A percentile compares a stretch with the other conserved stretches of the same genome.
These are phyloP conservation scores for Ennomos quercinarius DNA, from an alignment of 2,888 invertebrate species.

Conservation along the genomic window DNA sequence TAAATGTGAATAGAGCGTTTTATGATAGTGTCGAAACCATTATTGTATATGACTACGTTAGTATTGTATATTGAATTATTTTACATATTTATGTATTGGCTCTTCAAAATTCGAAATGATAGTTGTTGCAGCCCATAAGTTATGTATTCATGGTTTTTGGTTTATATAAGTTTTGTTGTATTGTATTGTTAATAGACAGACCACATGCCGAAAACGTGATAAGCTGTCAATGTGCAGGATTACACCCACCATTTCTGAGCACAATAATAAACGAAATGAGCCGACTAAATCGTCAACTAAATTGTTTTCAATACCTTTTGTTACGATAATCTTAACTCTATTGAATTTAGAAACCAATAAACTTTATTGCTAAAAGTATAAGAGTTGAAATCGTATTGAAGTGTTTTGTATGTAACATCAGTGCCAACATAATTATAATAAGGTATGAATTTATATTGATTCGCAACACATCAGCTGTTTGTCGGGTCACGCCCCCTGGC, in stretches of 20 bases:
- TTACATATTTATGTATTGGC: no score
- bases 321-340: no score
- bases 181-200: background rate
- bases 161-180: no score
- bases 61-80: no score
- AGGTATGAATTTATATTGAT: slow-evolving; percentile 37
- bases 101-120: no score
- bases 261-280: background rate
- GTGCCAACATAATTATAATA: slow-evolving; percentile 10
- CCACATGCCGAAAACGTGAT: slow-evolving; percentile 10
- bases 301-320: no score
- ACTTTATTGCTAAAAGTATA: no score
- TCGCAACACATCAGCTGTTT: slow-evolving; percentile 63
- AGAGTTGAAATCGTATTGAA: no score
- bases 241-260: background rate
- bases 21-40: slow-evolving; percentile 10
- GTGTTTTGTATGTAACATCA: background rate
- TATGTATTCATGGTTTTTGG: no score
- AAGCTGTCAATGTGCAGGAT: slow-evolving; percentile 9
- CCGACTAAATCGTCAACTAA: no score
- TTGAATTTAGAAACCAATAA: no score
- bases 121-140: no score
- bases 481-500: slow-evolving; percentile 62
- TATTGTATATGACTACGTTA: background rate
- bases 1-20: slow-evolving; percentile 8